Evolutionary conservation across 1,140 invertebrate genomes (phyloP).

Genomic region (Globodera ellingtonae): DNA sequence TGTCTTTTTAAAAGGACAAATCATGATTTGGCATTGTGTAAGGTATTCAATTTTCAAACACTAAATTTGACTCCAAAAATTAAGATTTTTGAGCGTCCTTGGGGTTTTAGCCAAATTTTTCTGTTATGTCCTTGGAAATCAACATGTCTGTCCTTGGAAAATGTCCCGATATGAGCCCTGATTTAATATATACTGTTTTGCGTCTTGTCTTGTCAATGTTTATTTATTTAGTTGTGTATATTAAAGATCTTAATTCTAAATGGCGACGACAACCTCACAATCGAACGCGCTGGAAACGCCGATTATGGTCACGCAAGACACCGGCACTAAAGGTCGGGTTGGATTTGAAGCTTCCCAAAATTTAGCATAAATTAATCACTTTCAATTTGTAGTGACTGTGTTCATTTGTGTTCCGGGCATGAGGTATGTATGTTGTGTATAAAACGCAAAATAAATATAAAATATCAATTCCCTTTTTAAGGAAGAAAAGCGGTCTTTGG

Average conservation of each 20-base stretch:
- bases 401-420: constrained; percentile 46
- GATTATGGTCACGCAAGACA: constrained; percentile 45
- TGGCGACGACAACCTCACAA: constrained; percentile 22
- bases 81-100: too few relatives aligned
- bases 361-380: background rate
- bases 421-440: too few relatives aligned
- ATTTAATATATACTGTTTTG: too few relatives aligned
- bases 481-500: constrained; percentile 12
- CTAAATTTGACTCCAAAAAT: too few relatives aligned
- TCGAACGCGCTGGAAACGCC: constrained; percentile 41
- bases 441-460: background rate
- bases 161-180: too few relatives aligned
- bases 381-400: constrained; percentile 30
- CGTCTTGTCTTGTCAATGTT: too few relatives aligned
- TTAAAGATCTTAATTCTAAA: background rate
- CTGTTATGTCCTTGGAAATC: too few relatives aligned
- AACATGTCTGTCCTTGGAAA: too few relatives aligned
- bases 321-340: constrained; percentile 38
- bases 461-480: background rate
- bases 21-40: too few relatives aligned
- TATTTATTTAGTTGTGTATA: background rate
- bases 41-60: too few relatives aligned
- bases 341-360: constrained; percentile 1
- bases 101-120: too few relatives aligned
- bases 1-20: too few relatives aligned